Percentiles rank a stretch among this genome's conserved stretches.
phyloP scores from a whole-genome alignment of 2,888 invertebrate genomes.

The Temnothorax ravouxi region DNA sequence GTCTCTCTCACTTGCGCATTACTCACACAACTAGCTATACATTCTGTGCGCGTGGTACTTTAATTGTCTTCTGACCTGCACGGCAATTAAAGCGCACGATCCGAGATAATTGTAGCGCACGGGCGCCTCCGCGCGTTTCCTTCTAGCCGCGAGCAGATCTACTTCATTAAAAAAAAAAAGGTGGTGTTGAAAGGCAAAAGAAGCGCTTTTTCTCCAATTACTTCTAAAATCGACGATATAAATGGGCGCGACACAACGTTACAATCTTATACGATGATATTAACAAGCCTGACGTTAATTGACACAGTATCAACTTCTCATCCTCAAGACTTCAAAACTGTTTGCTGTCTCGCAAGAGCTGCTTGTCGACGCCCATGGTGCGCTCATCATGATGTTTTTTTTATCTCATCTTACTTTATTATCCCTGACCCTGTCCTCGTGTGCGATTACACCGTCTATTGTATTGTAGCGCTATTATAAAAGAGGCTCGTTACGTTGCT shows the following conservation, averaged over 20 bases:
- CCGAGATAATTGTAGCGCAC: constrained; percentile 30
- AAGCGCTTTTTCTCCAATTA: not conserved
- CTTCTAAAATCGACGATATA: not conserved
- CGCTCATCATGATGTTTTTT: constrained; percentile 21
- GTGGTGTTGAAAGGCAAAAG: not conserved
- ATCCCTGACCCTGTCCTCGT: constrained; percentile 68
- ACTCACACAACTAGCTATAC: constrained; percentile 13
- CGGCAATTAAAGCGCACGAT: constrained; percentile 36
- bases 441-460: constrained; percentile 36
- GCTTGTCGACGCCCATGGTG: not conserved
- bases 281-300: not conserved
- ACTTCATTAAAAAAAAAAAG: no score
- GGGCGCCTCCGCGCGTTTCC: not conserved
- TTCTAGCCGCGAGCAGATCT: not conserved
- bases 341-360: not conserved
- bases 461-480: not conserved
- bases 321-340: not conserved
- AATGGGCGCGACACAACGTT: not conserved
- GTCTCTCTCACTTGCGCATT: constrained; percentile 32
- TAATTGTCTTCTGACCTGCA: constrained; percentile 9
- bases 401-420: constrained; percentile 63
- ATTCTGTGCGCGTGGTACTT: not conserved
- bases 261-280: not conserved
- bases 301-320: not conserved
- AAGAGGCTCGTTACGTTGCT: not conserved